Base-by-base conservation (phyloP, 30 jellyfish, hydroid and myxozoan genomes). In the Aurelia sp. region DNA sequence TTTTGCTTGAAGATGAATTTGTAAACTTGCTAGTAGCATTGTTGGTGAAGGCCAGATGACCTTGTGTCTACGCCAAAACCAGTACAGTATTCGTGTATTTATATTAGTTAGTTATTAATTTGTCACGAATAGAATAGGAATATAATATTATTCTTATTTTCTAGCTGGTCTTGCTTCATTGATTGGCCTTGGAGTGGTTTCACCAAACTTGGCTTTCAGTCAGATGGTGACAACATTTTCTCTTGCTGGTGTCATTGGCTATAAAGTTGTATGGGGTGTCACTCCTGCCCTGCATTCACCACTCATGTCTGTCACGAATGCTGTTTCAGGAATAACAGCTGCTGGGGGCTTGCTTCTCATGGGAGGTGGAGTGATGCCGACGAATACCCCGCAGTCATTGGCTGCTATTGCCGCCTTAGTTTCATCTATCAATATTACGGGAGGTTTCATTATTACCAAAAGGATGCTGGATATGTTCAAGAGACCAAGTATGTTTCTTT, bases 221-320 rank as follows among this genome's bases (percentile, higher is more conserved):
- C 98, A 92, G 53, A 88, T 92, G 97, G 84, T 92, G 67, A 92
- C 98, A 69, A 92, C 98, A 0, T 92, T 92, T 85, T 92, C 98
- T 9, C 76, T 92, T 10, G 98, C 98, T 82, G 98, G 98, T 63
- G 98, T 92, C 13, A 92, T 92, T 75, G 98, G 98, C 21, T 92
- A 92, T 88, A 92, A 92, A 70, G 98, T 92, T 38, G 98, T 92
- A 8, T 92, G 98, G 98, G 98, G 98, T 58, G 98, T 92, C 20
- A 80, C 97, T 4, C 98, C 98, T 40, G 95, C 98, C 33, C 92
- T 92, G 51, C 98, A 92, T 67, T 92, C 98, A 10, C 98, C 98
- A 11, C 81, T 92, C 70, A 92, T 92, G 98, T 92, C 98, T 2
- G 98, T 92, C 31, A 92, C 98, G 1, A 92, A 92, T 72, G 98